Base-by-base conservation (phyloP, 2,113 vertebrate species). In the Channa argus region DNA sequence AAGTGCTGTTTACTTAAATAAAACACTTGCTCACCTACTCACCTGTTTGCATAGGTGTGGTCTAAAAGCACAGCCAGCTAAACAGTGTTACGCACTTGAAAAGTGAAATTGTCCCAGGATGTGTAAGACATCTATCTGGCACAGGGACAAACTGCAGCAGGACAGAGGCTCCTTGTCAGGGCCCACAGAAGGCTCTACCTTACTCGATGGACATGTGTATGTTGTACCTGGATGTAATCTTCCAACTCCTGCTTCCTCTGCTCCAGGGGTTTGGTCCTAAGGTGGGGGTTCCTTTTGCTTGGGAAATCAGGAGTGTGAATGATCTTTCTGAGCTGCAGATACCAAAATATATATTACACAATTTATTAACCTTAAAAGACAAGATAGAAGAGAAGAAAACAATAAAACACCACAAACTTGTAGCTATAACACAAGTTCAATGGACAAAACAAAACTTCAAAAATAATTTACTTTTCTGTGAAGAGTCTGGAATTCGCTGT, bases 211-310 rank as follows among this genome's bases (percentile, higher is more conserved):
- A 54, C 43, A 51, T 8, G 5, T 66, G 36, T 38, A 3, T 51
- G 39, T n/a, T 41, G 71, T 68, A 98, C 98, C 96, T 91, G 96
- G 12, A 99, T 85, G 63, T 99, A 99, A 10, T 95, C 88, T 71
- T 98, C 96, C 82, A 99, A 90, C 68, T 96, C 96, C 81, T 95
- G 96, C 10, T 91, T 93, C 47, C 97, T 95, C 92, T 98, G 97
- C 89, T 98, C 96, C 90, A 93, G 45, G 3, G 91, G 96, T 85
- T 96, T 96, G 51, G 92, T 94, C 86, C 96, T 94, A 91, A 97
- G 94, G 76, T 96, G 95, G 38, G 93, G 94, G 74, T 94, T 95
- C 0, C 92, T 95, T 86, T 97, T 97, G 0, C 93, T 94, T 0
- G 97, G 98, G 50, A 98, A 96, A 56, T 97, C 95, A 0, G 97